phyloP scores from a whole-genome alignment of 1,140 invertebrate species.

The Drosophila busckii region DNA sequence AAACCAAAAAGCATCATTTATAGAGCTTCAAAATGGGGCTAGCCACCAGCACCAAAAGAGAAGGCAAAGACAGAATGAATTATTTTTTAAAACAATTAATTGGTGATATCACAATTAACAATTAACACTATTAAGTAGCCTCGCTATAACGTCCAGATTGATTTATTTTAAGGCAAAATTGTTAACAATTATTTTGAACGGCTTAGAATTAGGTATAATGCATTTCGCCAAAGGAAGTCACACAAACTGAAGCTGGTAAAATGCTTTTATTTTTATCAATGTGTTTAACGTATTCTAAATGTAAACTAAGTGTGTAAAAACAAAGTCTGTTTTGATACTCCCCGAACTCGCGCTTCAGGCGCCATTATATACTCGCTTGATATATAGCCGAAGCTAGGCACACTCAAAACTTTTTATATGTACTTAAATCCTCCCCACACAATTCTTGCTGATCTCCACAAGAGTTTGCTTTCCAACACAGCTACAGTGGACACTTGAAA shows the following conservation, averaged over 20 bases:
- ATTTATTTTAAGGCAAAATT: conserved; percentile 49
- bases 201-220: conserved; percentile 56
- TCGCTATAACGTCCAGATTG: conserved; percentile 54
- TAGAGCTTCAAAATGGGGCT: conserved; percentile 27
- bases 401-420: conserved; percentile 18
- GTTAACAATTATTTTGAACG: conserved; percentile 55
- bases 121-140: conserved; percentile 52
- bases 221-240: conserved; percentile 69
- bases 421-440: conserved; percentile 49
- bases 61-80: conserved; percentile 24
- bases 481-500: neutral
- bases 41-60: conserved; percentile 63
- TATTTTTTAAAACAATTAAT: conserved; percentile 43
- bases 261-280: conserved; percentile 49
- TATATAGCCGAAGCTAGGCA: conserved; percentile 1
- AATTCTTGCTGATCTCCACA: conserved; percentile 39
- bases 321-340: conserved; percentile 63
- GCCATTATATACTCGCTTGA: conserved; percentile 35
- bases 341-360: conserved; percentile 37
- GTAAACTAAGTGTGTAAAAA: conserved; percentile 28
- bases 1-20: conserved; percentile 54
- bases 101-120: conserved; percentile 57
- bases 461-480: conserved; percentile 10
- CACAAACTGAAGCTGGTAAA: conserved; percentile 44
- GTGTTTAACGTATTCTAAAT: conserved; percentile 35